Evolutionary conservation across 1,140 invertebrate genomes (phyloP).

Genomic region (Drepana arcuata): DNA sequence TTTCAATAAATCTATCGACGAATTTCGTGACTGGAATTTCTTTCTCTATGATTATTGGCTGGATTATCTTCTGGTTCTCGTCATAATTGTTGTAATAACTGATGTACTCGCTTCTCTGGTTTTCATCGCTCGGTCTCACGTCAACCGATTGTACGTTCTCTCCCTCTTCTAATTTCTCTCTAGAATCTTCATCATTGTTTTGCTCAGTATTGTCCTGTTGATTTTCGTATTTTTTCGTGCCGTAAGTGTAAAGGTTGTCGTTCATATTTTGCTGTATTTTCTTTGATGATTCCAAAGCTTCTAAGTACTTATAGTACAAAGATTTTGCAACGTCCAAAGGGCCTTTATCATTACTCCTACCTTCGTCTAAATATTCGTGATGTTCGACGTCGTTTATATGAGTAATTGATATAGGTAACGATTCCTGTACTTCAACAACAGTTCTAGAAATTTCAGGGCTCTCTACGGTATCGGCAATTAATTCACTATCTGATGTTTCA

Average conservation of each 20-base stretch:
- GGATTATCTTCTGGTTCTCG: conserved; percentile 34
- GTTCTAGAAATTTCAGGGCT: conserved; percentile 53
- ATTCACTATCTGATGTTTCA: conserved; percentile 49
- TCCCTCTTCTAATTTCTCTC: conserved; percentile 37
- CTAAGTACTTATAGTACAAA: conserved; percentile 44
- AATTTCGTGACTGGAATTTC: conserved; percentile 68
- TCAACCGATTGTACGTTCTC: conserved; percentile 38
- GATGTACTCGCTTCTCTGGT: conserved; percentile 27
- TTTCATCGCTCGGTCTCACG: conserved; percentile 22
- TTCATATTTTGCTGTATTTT: conserved; percentile 43
- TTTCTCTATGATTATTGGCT: conserved; percentile 69
- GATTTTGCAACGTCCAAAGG: conserved; percentile 28
- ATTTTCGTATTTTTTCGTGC: conserved; percentile 21
- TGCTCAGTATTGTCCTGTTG: conserved; percentile 23
- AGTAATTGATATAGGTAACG: conserved; percentile 66
- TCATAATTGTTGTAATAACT: conserved; percentile 21
- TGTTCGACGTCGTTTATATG: conserved; percentile 64
- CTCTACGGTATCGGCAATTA: conserved; percentile 32
- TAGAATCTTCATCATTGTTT: conserved; percentile 22
- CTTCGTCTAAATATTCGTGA: conserved; percentile 66
- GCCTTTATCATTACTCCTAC: conserved; percentile 38
- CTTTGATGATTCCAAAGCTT: conserved; percentile 35
- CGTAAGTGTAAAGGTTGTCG: conserved; percentile 37
- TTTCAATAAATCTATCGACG: conserved; percentile 72
- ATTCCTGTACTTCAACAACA: conserved; percentile 74